Conservation (phyloP, 2,113 vertebrate genomes). For the Laticauda colubrina region DNA sequence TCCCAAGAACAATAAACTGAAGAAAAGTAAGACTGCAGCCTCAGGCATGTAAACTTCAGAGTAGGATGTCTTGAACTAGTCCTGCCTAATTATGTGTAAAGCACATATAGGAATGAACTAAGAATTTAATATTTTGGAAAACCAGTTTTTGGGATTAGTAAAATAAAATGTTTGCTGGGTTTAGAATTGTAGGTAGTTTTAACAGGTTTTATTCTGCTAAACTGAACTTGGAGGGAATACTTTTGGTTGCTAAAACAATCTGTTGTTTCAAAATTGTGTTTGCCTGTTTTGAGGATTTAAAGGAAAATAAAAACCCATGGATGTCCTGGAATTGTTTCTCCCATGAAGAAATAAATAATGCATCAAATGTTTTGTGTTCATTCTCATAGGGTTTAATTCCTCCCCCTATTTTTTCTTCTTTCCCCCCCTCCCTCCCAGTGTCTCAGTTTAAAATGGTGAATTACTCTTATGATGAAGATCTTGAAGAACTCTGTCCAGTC, state of each 20-base stretch:
- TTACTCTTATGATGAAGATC: constrained; percentile 97
- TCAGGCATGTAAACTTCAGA: background rate
- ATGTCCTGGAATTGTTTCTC: background rate
- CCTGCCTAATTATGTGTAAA: background rate
- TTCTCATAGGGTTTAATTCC: constrained; percentile 44
- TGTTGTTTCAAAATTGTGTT: background rate
- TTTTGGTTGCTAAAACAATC: background rate
- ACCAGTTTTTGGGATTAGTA: background rate
- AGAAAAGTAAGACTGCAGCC: background rate
- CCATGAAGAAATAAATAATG: background rate
- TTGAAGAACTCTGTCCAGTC: constrained; percentile 97
- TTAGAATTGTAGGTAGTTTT: background rate
- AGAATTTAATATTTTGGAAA: background rate
- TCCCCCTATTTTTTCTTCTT: constrained; percentile 48
- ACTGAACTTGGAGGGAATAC: constrained; percentile 1
- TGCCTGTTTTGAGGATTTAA: background rate
- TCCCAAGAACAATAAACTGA: background rate
- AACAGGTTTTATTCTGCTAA: background rate
- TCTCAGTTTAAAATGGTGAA: constrained; percentile 99
- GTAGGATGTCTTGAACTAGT: background rate
- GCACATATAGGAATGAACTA: background rate
- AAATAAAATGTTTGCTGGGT: background rate
- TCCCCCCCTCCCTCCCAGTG: constrained; percentile 60
- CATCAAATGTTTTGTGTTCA: constrained; percentile 2
- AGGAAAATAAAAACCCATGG: background rate